Conservation (phyloP, 2,113 vertebrate genomes). For the Origma solitaria region DNA sequence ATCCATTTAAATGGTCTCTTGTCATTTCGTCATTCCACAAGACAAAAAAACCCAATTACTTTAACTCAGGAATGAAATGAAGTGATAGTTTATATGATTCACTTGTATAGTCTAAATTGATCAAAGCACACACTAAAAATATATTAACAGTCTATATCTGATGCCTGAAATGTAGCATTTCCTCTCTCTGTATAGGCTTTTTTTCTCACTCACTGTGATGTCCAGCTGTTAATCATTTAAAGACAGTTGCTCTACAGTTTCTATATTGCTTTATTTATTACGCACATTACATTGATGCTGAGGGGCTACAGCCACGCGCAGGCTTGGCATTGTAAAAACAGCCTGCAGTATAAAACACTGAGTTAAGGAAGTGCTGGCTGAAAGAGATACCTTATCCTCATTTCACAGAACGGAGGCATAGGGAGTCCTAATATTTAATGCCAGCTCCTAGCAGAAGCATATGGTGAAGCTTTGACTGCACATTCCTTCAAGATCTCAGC, state of each 20-base stretch:
- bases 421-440: neutral
- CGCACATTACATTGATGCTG: neutral
- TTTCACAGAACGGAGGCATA: neutral
- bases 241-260: neutral
- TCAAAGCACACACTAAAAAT: neutral
- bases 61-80: constrained; percentile 46
- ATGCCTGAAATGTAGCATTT: neutral
- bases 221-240: neutral
- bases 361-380: neutral
- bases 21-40: constrained; percentile 8
- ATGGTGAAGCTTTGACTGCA: neutral
- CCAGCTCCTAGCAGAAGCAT: neutral
- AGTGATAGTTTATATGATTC: neutral
- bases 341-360: neutral
- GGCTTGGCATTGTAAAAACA: neutral
- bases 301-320: neutral
- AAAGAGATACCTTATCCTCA: neutral
- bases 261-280: constrained; percentile 19
- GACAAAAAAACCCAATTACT: neutral
- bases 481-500: neutral
- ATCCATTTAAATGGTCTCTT: constrained; percentile 41
- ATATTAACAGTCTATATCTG: neutral
- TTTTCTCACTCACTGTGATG: neutral
- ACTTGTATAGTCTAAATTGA: constrained; percentile 7
- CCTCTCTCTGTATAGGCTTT: neutral